Base-by-base conservation (phyloP, 1,140 invertebrate species). In the Tetragonula clypearis region DNA sequence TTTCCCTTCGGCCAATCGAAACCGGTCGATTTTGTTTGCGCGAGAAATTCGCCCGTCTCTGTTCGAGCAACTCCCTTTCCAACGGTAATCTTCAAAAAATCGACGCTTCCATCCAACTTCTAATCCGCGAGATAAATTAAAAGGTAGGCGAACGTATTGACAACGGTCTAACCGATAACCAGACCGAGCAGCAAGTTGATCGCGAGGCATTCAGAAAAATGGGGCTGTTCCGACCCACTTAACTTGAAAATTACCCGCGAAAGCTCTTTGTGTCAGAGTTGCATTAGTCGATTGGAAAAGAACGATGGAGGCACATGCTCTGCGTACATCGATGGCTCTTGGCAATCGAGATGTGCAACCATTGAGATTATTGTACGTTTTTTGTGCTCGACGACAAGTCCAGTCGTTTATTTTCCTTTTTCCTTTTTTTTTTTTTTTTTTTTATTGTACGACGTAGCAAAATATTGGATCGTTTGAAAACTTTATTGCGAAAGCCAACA, bases 211-310 rank as follows among this genome's bases (percentile, higher is more conserved):
- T 75, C 74, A 58, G 74, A 75, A 75, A 75, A 75, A 75, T 75
- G 74, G 74, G 30, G 74, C 74, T 75, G 26, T 75, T 75, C 74
- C 74, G 74, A 58, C 55, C 19, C 74, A n/a, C 74, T 75, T 76
- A 76, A 76, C 74, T 56, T 76, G 74, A 76, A 76, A 76, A 76
- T 76, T 76, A 76, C 56, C 56, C 74, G 74, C 55, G 74, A 41
- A 76, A 23, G 30, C 56, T 60, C 56, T 60, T 76, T 76, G 56
- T 76, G 30, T 76, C 56, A 56, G 26, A 56, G n/a, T 17, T 41
- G 74, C 74, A 60, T 60, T 76, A 60, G 56, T 76, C 74, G 56
- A 76, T 76, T 76, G 74, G 74, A n/a, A 60, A 60, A 60, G 74
- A 17, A 75, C 53, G 55, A 60, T 30, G 56, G 21, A 19, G 4